These are phyloP conservation scores for Aphodius granarius DNA, from an alignment of 2,888 invertebrate genomes.

Conservation along the genomic window DNA sequence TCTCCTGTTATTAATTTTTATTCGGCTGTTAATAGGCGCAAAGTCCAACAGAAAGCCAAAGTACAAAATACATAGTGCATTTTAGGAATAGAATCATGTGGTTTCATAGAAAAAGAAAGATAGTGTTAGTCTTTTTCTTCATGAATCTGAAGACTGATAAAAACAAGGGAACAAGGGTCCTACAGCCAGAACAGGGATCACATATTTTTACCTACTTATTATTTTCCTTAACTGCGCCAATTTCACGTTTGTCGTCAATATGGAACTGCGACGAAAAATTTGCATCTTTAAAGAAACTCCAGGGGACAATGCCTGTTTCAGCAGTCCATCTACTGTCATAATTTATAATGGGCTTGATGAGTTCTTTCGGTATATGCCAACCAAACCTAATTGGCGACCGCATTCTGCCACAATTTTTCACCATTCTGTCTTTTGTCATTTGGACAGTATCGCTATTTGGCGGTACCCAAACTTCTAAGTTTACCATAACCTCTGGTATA, in stretches of 20 bases:
- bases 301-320: conserved; percentile 49
- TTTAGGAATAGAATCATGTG: too few species aligned
- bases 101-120: too few species aligned
- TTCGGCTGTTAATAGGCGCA: too few species aligned
- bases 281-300: conserved; percentile 58
- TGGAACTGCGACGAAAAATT: conserved; percentile 57
- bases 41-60: too few species aligned
- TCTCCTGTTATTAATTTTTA: too few species aligned
- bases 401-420: conserved; percentile 58
- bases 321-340: conserved; percentile 43
- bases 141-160: too few species aligned
- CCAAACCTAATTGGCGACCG: conserved; percentile 63
- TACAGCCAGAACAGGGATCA: too few species aligned
- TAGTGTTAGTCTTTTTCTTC: too few species aligned
- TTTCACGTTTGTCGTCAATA: conserved; percentile 42
- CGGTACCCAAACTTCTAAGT: conserved; percentile 72
- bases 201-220: background rate
- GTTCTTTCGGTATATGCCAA: conserved; percentile 63
- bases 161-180: too few species aligned
- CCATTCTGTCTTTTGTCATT: conserved; percentile 48
- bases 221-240: background rate
- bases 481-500: conserved; percentile 58
- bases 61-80: too few species aligned
- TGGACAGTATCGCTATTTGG: conserved; percentile 61
- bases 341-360: conserved; percentile 42